Percentiles rank a stretch among this genome's conserved stretches.
Conservation (phyloP, 1,140 invertebrate genomes). For the Saccostrea echinata region DNA sequence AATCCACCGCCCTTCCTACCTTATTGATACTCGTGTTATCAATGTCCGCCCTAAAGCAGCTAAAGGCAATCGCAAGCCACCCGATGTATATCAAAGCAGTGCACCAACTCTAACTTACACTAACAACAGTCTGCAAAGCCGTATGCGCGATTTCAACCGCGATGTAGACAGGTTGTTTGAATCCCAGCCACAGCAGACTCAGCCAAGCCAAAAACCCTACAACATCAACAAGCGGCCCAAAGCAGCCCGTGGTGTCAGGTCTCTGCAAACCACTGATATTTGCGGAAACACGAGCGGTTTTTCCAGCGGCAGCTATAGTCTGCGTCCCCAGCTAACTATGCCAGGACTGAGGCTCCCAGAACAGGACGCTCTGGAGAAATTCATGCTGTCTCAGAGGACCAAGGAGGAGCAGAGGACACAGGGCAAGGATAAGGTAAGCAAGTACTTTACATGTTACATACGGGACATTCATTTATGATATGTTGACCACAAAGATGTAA, state of each 20-base stretch:
- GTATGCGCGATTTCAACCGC: neutral
- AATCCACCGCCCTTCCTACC: neutral
- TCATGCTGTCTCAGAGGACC: neutral
- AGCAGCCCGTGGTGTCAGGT: neutral
- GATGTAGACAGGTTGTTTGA: neutral
- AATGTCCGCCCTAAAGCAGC: neutral
- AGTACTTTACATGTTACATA: no score
- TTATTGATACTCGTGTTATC: neutral
- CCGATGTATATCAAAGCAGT: neutral
- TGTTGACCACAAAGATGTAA: no score
- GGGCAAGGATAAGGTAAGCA: neutral
- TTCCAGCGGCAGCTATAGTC: neutral
- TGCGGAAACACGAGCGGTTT: neutral
- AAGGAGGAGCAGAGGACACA: neutral
- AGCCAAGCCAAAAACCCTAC: neutral
- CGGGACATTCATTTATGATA: no score
- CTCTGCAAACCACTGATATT: neutral
- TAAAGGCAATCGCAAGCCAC: neutral
- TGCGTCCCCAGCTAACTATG: neutral
- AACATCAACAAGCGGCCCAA: neutral
- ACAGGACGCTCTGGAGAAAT: neutral
- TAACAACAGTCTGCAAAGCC: neutral
- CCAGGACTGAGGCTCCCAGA: neutral
- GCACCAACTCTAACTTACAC: neutral
- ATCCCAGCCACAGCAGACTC: neutral